Conservation (phyloP, 37 sponge, comb jelly and placozoan species). For the Bolinopsis microptera region DNA sequence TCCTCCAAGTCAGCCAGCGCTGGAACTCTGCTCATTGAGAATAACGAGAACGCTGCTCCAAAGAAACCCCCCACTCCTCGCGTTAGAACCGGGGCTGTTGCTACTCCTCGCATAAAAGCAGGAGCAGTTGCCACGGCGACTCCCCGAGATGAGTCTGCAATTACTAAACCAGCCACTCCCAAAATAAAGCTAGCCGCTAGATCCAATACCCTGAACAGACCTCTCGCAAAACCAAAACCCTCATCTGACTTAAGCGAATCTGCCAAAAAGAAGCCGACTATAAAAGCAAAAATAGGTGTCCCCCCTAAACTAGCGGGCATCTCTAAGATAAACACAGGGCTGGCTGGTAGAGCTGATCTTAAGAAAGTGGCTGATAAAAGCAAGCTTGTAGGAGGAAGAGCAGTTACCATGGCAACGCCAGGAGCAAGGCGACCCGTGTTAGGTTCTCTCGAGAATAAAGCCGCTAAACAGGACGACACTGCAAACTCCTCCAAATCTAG, state of each 20-base stretch:
- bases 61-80: neutral
- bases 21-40: neutral
- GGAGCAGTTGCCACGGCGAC: neutral
- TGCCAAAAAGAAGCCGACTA: neutral
- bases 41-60: neutral
- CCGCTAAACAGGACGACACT: neutral
- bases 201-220: too few relatives aligned
- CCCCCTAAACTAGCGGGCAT: neutral
- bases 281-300: neutral
- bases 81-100: neutral
- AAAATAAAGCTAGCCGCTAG: neutral
- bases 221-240: neutral
- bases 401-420: neutral
- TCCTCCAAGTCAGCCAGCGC: neutral
- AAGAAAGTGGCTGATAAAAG: neutral
- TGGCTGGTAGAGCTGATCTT: neutral
- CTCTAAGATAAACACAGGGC: neutral
- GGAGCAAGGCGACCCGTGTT: conserved; percentile 3
- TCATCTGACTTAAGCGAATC: neutral
- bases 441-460: conserved; percentile 4
- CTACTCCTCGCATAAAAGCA: neutral
- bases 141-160: neutral
- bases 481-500: neutral
- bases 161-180: neutral
- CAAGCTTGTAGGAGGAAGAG: neutral